Percentiles rank a stretch among this genome's conserved stretches.
phyloP scores from a whole-genome alignment of 92 coral and sea anemone species.

The Hydrozoanthus gracilis region DNA sequence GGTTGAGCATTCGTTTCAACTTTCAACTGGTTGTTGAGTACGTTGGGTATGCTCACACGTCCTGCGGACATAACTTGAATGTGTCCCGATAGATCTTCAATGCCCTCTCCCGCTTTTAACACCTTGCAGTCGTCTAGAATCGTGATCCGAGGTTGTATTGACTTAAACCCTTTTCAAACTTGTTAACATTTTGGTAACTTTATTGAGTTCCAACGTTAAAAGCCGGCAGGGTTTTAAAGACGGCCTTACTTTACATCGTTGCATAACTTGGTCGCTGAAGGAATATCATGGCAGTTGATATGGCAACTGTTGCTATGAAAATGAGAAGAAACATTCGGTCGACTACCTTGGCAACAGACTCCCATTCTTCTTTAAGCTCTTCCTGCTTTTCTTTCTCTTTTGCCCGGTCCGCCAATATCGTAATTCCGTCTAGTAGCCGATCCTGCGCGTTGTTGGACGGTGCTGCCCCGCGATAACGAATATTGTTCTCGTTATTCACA shows the following conservation, averaged over 20 bases:
- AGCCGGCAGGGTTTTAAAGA: not conserved
- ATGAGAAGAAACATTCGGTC: constrained; percentile 88
- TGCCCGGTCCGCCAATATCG: constrained; percentile 83
- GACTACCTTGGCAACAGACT: constrained; percentile 93
- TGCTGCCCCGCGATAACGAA: constrained; percentile 68
- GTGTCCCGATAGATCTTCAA: too few relatives aligned
- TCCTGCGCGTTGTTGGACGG: constrained; percentile 69
- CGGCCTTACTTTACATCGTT: constrained; percentile 63
- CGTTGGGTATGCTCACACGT: too few relatives aligned
- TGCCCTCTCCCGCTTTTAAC: too few relatives aligned
- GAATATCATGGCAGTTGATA: constrained; percentile 90
- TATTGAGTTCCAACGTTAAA: not conserved
- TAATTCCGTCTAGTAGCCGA: constrained; percentile 79
- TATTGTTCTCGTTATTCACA: constrained; percentile 75
- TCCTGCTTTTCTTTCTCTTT: constrained; percentile 91
- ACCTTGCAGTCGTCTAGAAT: too few relatives aligned
- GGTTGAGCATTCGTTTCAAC: too few relatives aligned
- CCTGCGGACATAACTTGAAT: too few relatives aligned
- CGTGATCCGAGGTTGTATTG: too few relatives aligned
- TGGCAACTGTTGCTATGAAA: constrained; percentile 90
- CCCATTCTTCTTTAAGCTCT: constrained; percentile 92
- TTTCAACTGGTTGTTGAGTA: too few relatives aligned
- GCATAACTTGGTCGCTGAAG: constrained; percentile 89
- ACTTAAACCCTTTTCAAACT: not conserved
- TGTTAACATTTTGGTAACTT: not conserved